Base-by-base conservation (phyloP, 2,888 invertebrate species). In the Drosophila sordidapex region DNA sequence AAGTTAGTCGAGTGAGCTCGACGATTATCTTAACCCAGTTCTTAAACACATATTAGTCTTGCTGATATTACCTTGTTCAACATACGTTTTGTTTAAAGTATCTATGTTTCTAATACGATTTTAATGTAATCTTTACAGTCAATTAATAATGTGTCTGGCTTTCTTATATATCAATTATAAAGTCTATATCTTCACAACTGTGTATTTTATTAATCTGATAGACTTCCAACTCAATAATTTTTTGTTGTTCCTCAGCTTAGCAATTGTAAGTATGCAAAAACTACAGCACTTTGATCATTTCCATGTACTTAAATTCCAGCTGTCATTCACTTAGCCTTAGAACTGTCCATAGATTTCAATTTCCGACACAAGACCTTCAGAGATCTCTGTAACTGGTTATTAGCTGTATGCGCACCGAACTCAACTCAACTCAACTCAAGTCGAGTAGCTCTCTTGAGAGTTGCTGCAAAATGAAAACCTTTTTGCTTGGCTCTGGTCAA, bases 311-410 rank as follows among this genome's bases (percentile, higher is more conserved):
- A n/a, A 56, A 40, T 70, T 57, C 64, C 60, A 40, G 64, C 76
- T 64, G 75, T 64, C 69, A 68, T n/a, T 53, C 33, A 56, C 27
- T 40, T 51, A 35, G 61, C 43, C 52, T 60, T 10, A 36, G 46
- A 72, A 54, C 70, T 61, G 51, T 36, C 31, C 56, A 60, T 60
- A 70, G 48, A 70, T 31, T 15, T 46, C 31, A 53, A 74, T 74
- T 79, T 79, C 75, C 79, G 82, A 76, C 72, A 69, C 46, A 25
- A 67, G 78, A 77, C 75, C 84, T 87, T 87, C 82, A 52, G 29
- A 33, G 61, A 5, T 57, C 27, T 67, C 13, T 69, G 71, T 67
- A 78, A 81, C 82, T 78, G 78, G 79, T 81, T 75, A 63, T 70
- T 64, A 48, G 63, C 74, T 46, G 15, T 51, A 43, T 61, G 65